These are phyloP conservation scores for Antrozous pallidus DNA, from an alignment of 2,797 vertebrate genomes.

Conservation along the genomic window DNA sequence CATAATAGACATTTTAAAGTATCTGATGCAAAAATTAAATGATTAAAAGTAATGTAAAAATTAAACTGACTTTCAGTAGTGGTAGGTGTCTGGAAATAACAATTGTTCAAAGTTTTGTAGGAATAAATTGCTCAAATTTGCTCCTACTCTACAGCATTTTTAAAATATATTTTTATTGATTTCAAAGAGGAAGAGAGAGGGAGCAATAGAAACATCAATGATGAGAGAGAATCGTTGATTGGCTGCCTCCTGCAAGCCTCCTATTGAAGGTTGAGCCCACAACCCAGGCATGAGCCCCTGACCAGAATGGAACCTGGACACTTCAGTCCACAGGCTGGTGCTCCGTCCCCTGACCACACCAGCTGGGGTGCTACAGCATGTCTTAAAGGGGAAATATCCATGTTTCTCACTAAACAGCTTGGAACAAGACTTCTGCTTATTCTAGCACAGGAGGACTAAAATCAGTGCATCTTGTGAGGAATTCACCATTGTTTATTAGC, in stretches of 20 bases:
- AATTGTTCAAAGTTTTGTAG: background rate
- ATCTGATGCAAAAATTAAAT: background rate
- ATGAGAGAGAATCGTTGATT: no score
- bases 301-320: no score
- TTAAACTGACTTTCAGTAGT: background rate
- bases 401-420: background rate
- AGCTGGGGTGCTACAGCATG: background rate
- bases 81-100: background rate
- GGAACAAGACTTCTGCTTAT: background rate
- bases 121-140: background rate
- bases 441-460: background rate
- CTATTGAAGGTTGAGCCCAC: no score
- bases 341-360: no score
- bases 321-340: no score
- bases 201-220: no score
- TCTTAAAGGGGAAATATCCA: background rate
- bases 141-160: no score
- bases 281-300: no score
- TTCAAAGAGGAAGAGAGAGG: no score
- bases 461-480: background rate
- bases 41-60: background rate
- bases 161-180: no score
- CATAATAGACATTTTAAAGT: background rate
- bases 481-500: background rate
- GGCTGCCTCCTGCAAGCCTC: no score